Evolutionary conservation across 2,113 vertebrate genomes (phyloP).

Genomic region (Grus americana): DNA sequence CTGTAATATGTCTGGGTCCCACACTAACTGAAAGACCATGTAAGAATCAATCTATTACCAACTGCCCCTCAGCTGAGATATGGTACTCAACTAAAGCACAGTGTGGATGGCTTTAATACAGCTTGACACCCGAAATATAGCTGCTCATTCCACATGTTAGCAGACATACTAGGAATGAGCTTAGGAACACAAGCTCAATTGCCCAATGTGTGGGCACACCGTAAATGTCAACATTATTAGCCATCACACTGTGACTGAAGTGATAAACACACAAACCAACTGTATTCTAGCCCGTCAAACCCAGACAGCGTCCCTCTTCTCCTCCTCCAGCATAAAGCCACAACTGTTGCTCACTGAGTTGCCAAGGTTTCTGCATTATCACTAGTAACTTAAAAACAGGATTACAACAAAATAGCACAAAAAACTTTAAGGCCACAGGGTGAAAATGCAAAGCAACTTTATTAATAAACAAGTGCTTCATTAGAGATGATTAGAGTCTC

Average conservation of each 20-base stretch:
- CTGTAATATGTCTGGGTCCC: neutral
- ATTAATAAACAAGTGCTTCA: neutral
- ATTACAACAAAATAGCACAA: neutral
- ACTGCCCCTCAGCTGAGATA: neutral
- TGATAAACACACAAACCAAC: neutral
- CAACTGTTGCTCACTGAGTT: neutral
- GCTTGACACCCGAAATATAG: neutral
- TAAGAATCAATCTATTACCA: neutral
- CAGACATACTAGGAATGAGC: neutral
- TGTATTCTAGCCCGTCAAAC: neutral
- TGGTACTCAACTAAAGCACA: neutral
- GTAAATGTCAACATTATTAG: slow-evolving; percentile 9
- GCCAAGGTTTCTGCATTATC: neutral
- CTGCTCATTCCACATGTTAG: slow-evolving; percentile 8
- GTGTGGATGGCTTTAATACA: neutral
- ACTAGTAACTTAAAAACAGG: neutral
- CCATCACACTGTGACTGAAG: neutral
- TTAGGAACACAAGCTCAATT: neutral
- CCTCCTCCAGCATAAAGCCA: slow-evolving; percentile 5
- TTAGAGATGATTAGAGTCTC: neutral
- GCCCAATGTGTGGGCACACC: neutral
- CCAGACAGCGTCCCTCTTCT: neutral
- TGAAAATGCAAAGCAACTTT: neutral
- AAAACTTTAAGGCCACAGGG: neutral
- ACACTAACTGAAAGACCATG: neutral